A percentile compares a stretch with the other conserved stretches of the same genome.
phyloP scores from a whole-genome alignment of 2,797 vertebrate species.

The Mus minutoides region DNA sequence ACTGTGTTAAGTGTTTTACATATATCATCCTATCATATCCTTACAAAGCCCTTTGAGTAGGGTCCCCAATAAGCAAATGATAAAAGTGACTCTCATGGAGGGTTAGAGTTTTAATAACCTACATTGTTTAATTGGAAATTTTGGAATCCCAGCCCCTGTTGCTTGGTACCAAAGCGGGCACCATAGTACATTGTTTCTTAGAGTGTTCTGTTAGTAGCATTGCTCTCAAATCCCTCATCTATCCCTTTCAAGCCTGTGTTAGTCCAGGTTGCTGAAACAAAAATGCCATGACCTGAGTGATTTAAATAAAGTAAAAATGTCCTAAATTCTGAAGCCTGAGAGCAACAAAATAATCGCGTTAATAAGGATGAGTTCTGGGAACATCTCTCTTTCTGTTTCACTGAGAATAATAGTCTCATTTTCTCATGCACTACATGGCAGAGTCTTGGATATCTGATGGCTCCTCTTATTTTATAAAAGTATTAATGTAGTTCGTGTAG shows the following conservation, averaged over 20 bases:
- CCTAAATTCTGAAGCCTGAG: neutral
- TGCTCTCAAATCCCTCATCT: neutral
- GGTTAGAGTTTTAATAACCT: conserved; percentile 37
- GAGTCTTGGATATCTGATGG: no score
- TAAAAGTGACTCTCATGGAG: conserved; percentile 52
- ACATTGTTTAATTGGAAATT: conserved; percentile 23
- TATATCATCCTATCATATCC: conserved; percentile 70
- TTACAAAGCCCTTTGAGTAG: conserved; percentile 71
- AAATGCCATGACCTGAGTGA: no score
- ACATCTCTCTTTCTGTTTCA: neutral
- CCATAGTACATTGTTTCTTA: neutral
- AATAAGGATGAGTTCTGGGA: neutral
- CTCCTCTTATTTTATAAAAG: neutral
- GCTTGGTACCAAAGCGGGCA: neutral
- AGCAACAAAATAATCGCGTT: neutral
- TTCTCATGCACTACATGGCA: neutral
- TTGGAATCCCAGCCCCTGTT: neutral
- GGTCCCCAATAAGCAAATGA: conserved; percentile 60
- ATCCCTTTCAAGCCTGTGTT: neutral
- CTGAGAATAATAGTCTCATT: neutral
- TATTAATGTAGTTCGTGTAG: neutral
- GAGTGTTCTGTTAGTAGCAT: neutral
- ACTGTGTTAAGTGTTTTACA: conserved; percentile 75
- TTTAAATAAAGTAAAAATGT: neutral
- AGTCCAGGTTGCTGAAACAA: neutral